Evolutionary conservation across 2,797 vertebrate genomes (phyloP).

Genomic region (Otolemur crassicaudatus): DNA sequence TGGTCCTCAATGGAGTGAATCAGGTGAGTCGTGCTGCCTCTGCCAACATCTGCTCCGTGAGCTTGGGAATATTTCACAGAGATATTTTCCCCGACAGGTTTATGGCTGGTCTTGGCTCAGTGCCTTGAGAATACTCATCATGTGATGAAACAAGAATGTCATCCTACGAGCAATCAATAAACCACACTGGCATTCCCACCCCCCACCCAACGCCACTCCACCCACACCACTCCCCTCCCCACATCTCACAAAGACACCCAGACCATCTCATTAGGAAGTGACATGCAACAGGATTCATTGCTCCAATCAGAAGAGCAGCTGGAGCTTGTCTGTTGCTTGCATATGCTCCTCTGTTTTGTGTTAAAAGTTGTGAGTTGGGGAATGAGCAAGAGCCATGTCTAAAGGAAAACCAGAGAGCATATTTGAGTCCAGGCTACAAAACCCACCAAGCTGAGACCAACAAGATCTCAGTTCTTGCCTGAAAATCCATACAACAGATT

Average conservation of each 20-base stretch:
- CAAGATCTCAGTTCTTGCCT: background rate
- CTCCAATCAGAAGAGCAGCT: background rate
- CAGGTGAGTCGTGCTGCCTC: background rate
- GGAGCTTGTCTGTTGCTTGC: background rate
- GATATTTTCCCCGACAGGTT: conserved; percentile 64
- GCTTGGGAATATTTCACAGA: conserved; percentile 52
- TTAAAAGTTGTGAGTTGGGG: conserved; percentile 46
- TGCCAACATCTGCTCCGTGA: conserved; percentile 23
- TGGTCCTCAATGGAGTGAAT: background rate
- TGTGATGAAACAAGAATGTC: conserved; percentile 70
- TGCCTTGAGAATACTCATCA: conserved; percentile 67
- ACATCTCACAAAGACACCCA: background rate
- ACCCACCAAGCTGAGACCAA: background rate
- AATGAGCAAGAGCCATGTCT: background rate
- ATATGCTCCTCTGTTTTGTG: background rate
- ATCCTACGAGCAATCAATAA: conserved; percentile 60
- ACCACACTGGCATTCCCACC: background rate
- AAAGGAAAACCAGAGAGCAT: background rate
- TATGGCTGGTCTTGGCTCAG: conserved; percentile 69
- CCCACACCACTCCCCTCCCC: background rate
- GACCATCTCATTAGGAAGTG: conserved; percentile 2
- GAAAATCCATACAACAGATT: background rate
- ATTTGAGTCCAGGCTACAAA: conserved; percentile 7
- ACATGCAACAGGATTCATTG: background rate
- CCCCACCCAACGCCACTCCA: background rate